These are phyloP conservation scores for Mionectes olivaceus DNA, from an alignment of 2,797 vertebrate species.

Conservation along the genomic window DNA sequence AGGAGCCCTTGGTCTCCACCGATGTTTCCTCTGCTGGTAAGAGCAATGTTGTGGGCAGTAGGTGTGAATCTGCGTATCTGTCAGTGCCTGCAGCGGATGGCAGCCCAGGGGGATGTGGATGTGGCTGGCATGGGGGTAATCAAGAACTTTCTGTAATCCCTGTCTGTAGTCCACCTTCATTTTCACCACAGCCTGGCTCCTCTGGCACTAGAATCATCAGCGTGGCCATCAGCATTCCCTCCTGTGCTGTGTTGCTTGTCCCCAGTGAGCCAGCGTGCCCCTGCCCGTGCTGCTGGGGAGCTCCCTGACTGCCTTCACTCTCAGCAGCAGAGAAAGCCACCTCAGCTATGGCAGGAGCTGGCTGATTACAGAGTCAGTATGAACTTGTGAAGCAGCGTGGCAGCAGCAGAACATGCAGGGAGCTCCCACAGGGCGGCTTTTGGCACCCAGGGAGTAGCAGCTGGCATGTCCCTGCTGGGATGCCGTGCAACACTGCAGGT, in stretches of 20 bases:
- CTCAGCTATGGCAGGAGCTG: neutral
- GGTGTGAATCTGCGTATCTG: neutral
- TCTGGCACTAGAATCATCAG: neutral
- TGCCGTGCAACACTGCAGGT: neutral
- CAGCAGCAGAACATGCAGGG: neutral
- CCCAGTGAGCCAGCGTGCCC: neutral
- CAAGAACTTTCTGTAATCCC: neutral
- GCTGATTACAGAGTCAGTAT: neutral
- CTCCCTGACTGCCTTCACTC: neutral
- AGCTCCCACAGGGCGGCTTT: neutral
- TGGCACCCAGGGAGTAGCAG: neutral
- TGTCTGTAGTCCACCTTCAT: neutral
- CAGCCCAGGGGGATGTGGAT: neutral
- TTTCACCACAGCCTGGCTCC: neutral
- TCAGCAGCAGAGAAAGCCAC: neutral
- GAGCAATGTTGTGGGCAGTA: neutral
- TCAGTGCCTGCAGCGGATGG: neutral
- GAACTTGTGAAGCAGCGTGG: neutral
- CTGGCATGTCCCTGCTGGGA: neutral
- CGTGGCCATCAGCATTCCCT: neutral
- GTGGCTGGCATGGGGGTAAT: neutral
- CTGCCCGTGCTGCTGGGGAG: neutral
- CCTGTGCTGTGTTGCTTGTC: neutral
- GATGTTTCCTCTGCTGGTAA: neutral
- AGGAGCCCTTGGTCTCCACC: neutral